Conservation (phyloP, 2,797 vertebrate genomes). For the Falco peregrinus region DNA sequence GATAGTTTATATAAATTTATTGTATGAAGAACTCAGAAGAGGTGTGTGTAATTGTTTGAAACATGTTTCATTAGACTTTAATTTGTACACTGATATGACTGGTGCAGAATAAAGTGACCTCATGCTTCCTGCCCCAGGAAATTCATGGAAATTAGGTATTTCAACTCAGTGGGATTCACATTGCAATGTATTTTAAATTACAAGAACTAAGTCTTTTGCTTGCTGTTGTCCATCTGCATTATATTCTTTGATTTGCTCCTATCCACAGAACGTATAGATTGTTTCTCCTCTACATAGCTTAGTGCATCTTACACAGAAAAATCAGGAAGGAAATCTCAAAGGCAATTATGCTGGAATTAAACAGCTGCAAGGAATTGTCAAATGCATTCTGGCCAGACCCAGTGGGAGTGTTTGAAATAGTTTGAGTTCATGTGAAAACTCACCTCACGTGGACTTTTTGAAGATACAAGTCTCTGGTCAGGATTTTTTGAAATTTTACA, state of each 20-base stretch:
- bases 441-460: not conserved
- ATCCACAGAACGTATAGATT: slow-evolving; percentile 20
- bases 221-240: slow-evolving; percentile 27
- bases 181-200: slow-evolving; percentile 61
- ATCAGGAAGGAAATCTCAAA: slow-evolving; percentile 47
- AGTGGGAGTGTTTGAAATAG: not conserved
- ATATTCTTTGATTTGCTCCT: slow-evolving; percentile 26
- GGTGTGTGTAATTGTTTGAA: slow-evolving; percentile 47
- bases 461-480: not conserved
- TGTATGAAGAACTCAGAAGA: slow-evolving; percentile 24
- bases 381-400: not conserved
- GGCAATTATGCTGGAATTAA: slow-evolving; percentile 51
- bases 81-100: slow-evolving; percentile 14
- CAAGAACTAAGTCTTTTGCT: not conserved
- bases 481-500: not conserved
- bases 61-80: slow-evolving; percentile 60
- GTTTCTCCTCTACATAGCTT: slow-evolving; percentile 44
- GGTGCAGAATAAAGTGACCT: slow-evolving; percentile 11
- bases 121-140: slow-evolving; percentile 25
- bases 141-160: slow-evolving; percentile 54
- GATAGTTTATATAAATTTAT: not conserved
- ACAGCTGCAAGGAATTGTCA: slow-evolving; percentile 11
- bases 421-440: not conserved
- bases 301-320: slow-evolving; percentile 28
- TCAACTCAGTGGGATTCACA: slow-evolving; percentile 53